Evolutionary conservation across 2,113 vertebrate genomes (phyloP), one percentile per base, ranked within the genome.

Genomic region (Corynorhinus townsendii): DNA sequence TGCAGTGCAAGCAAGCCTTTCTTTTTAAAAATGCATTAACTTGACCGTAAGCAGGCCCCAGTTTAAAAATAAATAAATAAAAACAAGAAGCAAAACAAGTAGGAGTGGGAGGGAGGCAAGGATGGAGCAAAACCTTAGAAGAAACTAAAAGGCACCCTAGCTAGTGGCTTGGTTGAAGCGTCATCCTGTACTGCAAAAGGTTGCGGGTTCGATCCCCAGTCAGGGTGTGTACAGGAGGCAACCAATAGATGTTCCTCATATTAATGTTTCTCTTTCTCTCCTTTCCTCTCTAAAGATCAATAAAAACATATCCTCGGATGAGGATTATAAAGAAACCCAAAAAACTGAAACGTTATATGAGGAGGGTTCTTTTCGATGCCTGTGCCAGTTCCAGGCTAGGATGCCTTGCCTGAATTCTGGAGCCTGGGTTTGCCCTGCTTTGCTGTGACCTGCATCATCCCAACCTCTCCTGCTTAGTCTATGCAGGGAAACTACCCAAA

Each of bases 1-100:
- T 0, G 0, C 24, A 35, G 71, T 77, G 62, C 40, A 52, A 26
- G 89, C 87, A 87, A 66, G 68, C 38, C 91, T 95, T 85, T 90
- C 82, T 95, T 93, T 96, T 93, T 89, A 96, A 97, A 97, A 95
- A 96, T 95, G 93, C 86, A 96, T 95, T 87, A 96, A 93, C 89
- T 75, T 96, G 93, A 94, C 93, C 22, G 1, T 94, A 95, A 96
- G 80, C 84, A 93, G 83, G 91, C 79, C 56, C 56, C 19, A 7
- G 40, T 35, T 96, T 84, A 91, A 94, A 95, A 97, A 95, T 89
- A 92, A 91, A 90, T 86, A 93, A 91, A 79, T 73, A 96, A 82
- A 95, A 56, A 93, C 19, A 38, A 49, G 75, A 94, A 90, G 89
- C 54, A 64, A 86, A 94, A 86, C 75, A 91, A 86, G 38, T 33